Conservation (phyloP, 2,888 invertebrate genomes). For the Trisateles emortualis region DNA sequence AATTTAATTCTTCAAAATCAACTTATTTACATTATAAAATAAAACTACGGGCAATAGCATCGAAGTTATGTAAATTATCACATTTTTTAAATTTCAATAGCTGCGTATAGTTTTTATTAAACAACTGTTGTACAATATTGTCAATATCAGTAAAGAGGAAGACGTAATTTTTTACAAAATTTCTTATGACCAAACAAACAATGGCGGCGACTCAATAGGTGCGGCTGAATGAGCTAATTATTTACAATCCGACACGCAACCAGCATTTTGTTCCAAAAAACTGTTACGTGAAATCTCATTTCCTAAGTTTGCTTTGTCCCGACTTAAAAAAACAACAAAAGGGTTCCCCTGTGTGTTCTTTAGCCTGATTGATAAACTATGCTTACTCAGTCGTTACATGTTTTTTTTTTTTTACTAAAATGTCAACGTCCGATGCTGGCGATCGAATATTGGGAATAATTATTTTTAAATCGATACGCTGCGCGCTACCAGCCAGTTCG, state of each 20-base stretch:
- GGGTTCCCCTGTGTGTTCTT: slow-evolving; percentile 64
- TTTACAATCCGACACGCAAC: slow-evolving; percentile 84
- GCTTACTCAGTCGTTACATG: slow-evolving; percentile 53
- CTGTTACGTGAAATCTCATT: slow-evolving; percentile 84
- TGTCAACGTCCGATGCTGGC: slow-evolving; percentile 41
- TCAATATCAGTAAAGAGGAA: slow-evolving; percentile 59
- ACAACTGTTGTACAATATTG: slow-evolving; percentile 25
- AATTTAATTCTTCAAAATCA: background rate
- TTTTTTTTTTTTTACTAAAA: slow-evolving; percentile 34
- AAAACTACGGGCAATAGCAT: background rate
- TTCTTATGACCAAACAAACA: slow-evolving; percentile 74
- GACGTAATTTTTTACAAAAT: slow-evolving; percentile 64
- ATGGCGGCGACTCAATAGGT: slow-evolving; percentile 73
- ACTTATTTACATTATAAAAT: background rate
- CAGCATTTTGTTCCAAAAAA: slow-evolving; percentile 73
- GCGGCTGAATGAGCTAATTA: slow-evolving; percentile 82
- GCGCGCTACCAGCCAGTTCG: slow-evolving; percentile 47
- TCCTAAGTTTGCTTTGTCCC: slow-evolving; percentile 80
- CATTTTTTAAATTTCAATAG: slow-evolving; percentile 5
- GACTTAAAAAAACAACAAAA: slow-evolving; percentile 65
- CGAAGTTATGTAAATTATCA: background rate
- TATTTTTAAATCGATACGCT: slow-evolving; percentile 46
- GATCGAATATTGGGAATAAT: slow-evolving; percentile 44
- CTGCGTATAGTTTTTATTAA: slow-evolving; percentile 8
- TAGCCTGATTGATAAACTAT: slow-evolving; percentile 58